phyloP scores from a whole-genome alignment of 2,113 vertebrate genomes.

The Microcebus lehilahytsara region DNA sequence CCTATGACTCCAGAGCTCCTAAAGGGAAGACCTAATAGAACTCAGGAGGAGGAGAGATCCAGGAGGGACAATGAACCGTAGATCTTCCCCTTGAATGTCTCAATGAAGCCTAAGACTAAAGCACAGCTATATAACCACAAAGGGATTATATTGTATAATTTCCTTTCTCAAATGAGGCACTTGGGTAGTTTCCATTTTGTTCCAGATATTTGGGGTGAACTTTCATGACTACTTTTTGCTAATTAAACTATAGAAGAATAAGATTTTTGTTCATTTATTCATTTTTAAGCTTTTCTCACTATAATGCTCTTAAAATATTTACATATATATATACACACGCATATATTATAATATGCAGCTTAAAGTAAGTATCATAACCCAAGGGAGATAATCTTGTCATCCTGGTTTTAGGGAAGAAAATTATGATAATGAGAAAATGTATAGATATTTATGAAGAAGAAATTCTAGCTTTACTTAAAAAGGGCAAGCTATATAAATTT shows the following conservation, averaged over 20 bases:
- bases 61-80: neutral
- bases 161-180: neutral
- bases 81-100: neutral
- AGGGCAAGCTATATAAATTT: neutral
- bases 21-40: neutral
- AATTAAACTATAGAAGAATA: neutral
- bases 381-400: neutral
- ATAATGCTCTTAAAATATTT: neutral
- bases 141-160: neutral
- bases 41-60: neutral
- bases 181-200: neutral
- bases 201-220: neutral
- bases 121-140: neutral
- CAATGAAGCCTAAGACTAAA: neutral
- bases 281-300: neutral
- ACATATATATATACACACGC: neutral
- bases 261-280: neutral
- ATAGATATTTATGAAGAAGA: neutral
- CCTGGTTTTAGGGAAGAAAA: neutral
- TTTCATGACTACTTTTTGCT: neutral
- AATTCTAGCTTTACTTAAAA: slow-evolving; percentile 28
- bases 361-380: neutral
- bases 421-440: neutral
- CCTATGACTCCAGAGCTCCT: neutral
- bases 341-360: neutral